phyloP scores from a whole-genome alignment of 2,797 vertebrate genomes.

The Cryptoblepharus egeriae region DNA sequence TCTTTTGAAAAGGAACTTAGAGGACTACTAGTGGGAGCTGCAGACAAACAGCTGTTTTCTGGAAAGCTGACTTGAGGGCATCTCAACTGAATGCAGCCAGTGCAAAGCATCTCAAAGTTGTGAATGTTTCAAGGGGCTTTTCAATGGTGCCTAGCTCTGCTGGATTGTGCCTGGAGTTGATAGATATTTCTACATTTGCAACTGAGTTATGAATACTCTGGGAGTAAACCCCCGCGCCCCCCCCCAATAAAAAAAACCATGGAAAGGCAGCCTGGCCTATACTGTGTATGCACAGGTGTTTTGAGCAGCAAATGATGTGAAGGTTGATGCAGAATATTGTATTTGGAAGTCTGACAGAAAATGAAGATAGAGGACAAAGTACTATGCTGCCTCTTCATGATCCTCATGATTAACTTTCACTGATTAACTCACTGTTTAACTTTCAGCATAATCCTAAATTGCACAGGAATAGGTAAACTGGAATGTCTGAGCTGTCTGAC shows the following conservation, averaged over 20 bases:
- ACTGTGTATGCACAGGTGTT: neutral
- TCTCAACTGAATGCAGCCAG: neutral
- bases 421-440: no score
- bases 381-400: no score
- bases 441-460: no score
- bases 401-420: no score
- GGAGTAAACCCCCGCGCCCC: no score
- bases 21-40: conserved; percentile 2
- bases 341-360: neutral
- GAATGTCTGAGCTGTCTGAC: no score
- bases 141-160: neutral
- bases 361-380: neutral
- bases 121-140: neutral
- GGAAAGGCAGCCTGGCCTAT: neutral
- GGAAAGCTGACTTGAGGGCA: conserved; percentile 12
- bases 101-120: neutral
- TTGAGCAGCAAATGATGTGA: neutral
- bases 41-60: conserved; percentile 15
- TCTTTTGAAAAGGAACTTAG: neutral
- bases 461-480: no score
- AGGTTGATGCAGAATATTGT: neutral
- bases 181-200: neutral
- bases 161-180: neutral
- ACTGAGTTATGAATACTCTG: neutral
- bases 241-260: no score